A percentile compares a stretch with the other conserved stretches of the same genome.
Evolutionary conservation across 2,888 invertebrate genomes (phyloP).

Genomic region (Lasius fuliginosus): DNA sequence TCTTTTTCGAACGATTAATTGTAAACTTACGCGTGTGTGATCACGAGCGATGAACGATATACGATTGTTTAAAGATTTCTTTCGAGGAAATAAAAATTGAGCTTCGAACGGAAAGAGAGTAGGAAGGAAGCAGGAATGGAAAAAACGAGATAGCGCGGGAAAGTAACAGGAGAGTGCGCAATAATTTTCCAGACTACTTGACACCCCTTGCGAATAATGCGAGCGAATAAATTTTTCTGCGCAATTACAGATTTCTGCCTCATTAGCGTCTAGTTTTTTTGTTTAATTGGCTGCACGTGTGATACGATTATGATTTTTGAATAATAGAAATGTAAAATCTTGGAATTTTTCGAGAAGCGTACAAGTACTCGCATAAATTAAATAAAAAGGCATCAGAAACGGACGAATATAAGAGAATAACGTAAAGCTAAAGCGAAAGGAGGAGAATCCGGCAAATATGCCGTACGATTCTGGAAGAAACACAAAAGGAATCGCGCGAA

Average conservation of each 20-base stretch:
- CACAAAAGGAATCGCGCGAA: conserved; percentile 59
- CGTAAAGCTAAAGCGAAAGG: conserved; percentile 39
- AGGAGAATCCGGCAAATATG: conserved; percentile 36
- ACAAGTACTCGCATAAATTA: conserved; percentile 1
- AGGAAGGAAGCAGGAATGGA: conserved; percentile 25
- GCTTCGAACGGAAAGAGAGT: conserved; percentile 24
- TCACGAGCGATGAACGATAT: neutral
- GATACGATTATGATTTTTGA: neutral
- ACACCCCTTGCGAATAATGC: conserved; percentile 66
- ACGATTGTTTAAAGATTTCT: conserved; percentile 9
- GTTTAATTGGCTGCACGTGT: conserved; percentile 21
- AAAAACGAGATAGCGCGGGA: conserved; percentile 19
- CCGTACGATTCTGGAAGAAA: conserved; percentile 42
- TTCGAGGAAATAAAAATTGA: conserved; percentile 39
- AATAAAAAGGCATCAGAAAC: conserved; percentile 46
- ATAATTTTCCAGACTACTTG: conserved; percentile 74
- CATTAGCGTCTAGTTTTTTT: conserved; percentile 17
- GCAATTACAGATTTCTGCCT: conserved; percentile 44
- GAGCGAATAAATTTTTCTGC: conserved; percentile 39
- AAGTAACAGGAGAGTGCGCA: conserved; percentile 53
- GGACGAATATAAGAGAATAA: conserved; percentile 28
- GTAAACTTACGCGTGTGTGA: neutral
- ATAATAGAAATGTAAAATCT: neutral
- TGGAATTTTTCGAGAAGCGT: conserved; percentile 1
- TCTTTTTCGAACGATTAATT: conserved; percentile 34